phyloP scores from a whole-genome alignment of 2,797 vertebrate species.

The Enteromius treurensis region DNA sequence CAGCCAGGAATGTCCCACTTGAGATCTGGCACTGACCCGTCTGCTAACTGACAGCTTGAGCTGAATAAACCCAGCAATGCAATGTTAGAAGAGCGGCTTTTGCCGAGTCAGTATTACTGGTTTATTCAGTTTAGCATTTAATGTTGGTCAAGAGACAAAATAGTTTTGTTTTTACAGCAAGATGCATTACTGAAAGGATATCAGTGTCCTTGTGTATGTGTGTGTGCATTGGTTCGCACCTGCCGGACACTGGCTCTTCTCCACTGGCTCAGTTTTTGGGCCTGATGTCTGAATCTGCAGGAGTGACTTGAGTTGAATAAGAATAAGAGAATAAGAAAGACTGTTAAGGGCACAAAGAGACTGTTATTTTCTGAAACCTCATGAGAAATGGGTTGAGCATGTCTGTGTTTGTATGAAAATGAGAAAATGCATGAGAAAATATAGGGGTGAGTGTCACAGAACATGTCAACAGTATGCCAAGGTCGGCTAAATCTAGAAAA shows the following conservation, averaged over 20 bases:
- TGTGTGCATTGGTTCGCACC: conserved; percentile 37
- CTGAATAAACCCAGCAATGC: conserved; percentile 21
- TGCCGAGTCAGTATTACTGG: neutral
- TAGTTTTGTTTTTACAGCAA: neutral
- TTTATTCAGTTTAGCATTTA: neutral
- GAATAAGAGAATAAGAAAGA: conserved; percentile 54
- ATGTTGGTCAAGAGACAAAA: neutral
- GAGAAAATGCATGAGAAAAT: neutral
- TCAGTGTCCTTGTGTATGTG: conserved; percentile 15
- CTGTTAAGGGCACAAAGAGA: conserved; percentile 35
- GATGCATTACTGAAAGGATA: conserved; percentile 26
- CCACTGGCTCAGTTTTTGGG: conserved; percentile 22
- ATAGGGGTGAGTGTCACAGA: neutral
- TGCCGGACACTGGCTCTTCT: conserved; percentile 54
- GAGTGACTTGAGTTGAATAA: conserved; percentile 45
- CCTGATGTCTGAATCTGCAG: conserved; percentile 20
- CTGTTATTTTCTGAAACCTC: conserved; percentile 9
- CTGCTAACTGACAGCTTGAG: neutral
- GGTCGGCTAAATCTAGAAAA: neutral
- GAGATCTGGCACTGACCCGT: conserved; percentile 13
- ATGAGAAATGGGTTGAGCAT: conserved; percentile 5
- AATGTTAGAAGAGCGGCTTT: neutral
- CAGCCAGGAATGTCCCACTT: conserved; percentile 32
- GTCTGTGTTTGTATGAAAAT: conserved; percentile 14
- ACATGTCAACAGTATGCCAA: neutral